phyloP scores from a whole-genome alignment of 2,888 invertebrate genomes.

The Synanthedon vespiformis region DNA sequence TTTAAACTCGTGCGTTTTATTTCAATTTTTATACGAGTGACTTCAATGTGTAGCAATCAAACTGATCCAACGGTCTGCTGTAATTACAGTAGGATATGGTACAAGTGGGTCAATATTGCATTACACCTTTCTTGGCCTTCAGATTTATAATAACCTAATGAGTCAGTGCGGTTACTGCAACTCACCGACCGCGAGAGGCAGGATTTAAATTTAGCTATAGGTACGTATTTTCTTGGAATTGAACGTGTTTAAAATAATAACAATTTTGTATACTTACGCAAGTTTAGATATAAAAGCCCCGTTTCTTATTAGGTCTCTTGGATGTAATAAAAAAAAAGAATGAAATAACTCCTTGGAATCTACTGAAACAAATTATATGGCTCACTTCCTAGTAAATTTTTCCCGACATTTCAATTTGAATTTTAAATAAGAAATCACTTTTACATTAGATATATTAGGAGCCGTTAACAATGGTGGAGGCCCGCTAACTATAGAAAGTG shows the following conservation, averaged over 20 bases:
- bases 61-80: not conserved
- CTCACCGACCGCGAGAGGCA: slow-evolving; percentile 14
- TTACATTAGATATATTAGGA: slow-evolving; percentile 54
- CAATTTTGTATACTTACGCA: slow-evolving; percentile 1
- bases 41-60: not conserved
- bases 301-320: too few relatives aligned
- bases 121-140: slow-evolving; percentile 32
- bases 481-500: slow-evolving; percentile 55
- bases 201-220: slow-evolving; percentile 17
- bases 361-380: not conserved
- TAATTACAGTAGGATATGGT: not conserved
- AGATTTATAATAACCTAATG: slow-evolving; percentile 40
- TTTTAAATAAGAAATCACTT: slow-evolving; percentile 34
- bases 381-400: slow-evolving; percentile 1
- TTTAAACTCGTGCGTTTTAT: slow-evolving; percentile 5
- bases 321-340: too few relatives aligned
- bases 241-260: slow-evolving; percentile 20
- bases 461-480: slow-evolving; percentile 43
- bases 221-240: slow-evolving; percentile 17
- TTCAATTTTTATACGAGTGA: too few relatives aligned
- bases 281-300: too few relatives aligned
- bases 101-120: not conserved
- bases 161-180: slow-evolving; percentile 39
- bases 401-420: slow-evolving; percentile 3
- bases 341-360: too few relatives aligned